Base-by-base conservation (phyloP, 2,888 invertebrate species). In the Agrotis clavis region DNA sequence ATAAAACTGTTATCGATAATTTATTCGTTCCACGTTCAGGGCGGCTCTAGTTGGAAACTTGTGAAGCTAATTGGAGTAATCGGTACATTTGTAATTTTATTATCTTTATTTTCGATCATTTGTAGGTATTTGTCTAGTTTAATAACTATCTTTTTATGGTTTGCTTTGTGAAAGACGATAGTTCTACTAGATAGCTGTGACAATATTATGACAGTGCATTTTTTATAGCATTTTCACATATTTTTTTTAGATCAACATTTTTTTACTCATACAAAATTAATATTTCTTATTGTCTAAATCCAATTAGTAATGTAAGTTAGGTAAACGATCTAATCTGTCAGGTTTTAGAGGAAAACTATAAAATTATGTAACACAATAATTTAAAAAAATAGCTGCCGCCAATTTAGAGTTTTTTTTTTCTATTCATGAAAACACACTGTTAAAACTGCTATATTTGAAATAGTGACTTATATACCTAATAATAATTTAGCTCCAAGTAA, bases 1-100 rank as follows among this genome's bases (percentile, higher is more conserved):
- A 85, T 77, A 57, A 83, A 77, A 62, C 73, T 79, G 85, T 81
- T 75, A 68, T 83, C 85, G 83, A 83, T 83, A 77, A 85, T 77
- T 77, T 79, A 85, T 83, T 85, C 80, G 76, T 77, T 82, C 65
- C 80, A 76, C 79, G 79, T 85, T 71, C 74, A 75, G 67, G 74
- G 67, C 67, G 70, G 64, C 72, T 79, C 74, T 74, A 83, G 79
- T 77, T 66, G 74, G 75, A 74, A 81, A 65, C 75, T 82, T 67
- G 67, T 69, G 74, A 61, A 71, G 67, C 68, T 86, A 86, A 86
- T 86, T 86, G 83, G 74, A 69, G 73, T 78, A 74, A 75, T 71
- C 53, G 57, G 76, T 81, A 79, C 82, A 84, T 84, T 74, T 77
- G 74, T 85, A 82, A 81, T 80, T 82, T 77, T 85, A 75, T 51